A percentile compares a stretch with the other conserved stretches of the same genome.
phyloP scores from a whole-genome alignment of 2,113 vertebrate genomes.

The Tor tambroides region DNA sequence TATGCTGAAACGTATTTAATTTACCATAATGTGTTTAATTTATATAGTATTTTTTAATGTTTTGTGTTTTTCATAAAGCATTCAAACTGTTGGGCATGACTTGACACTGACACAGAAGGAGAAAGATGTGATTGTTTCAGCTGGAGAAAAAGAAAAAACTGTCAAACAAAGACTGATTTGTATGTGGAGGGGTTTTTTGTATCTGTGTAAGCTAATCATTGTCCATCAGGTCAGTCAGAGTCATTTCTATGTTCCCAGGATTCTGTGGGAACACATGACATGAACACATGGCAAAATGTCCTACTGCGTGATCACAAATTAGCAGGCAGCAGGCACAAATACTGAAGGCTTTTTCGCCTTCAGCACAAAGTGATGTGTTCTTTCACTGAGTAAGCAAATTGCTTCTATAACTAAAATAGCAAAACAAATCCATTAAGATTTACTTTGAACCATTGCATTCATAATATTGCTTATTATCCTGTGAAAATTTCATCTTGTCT shows the following conservation, averaged over 20 bases:
- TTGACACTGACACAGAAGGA: background rate
- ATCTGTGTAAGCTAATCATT: background rate
- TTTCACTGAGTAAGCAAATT: too few relatives aligned
- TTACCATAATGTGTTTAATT: background rate
- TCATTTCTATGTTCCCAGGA: background rate
- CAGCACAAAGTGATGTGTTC: too few relatives aligned
- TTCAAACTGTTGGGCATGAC: background rate
- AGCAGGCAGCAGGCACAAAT: background rate
- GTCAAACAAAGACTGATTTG: background rate
- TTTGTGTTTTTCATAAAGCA: background rate
- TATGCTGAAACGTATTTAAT: background rate
- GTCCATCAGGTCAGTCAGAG: background rate
- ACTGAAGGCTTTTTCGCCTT: too few relatives aligned
- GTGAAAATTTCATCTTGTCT: too few relatives aligned
- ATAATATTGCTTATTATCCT: too few relatives aligned
- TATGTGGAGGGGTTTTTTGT: background rate
- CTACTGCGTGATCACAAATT: too few relatives aligned
- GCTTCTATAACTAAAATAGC: too few relatives aligned
- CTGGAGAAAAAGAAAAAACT: background rate
- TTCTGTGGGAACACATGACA: background rate
- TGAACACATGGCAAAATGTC: background rate
- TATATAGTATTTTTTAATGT: background rate
- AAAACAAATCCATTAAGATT: too few relatives aligned
- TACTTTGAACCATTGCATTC: too few relatives aligned
- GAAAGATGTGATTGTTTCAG: background rate